Base-by-base conservation (phyloP, 2,797 vertebrate species). In the Epinephelus awoara region DNA sequence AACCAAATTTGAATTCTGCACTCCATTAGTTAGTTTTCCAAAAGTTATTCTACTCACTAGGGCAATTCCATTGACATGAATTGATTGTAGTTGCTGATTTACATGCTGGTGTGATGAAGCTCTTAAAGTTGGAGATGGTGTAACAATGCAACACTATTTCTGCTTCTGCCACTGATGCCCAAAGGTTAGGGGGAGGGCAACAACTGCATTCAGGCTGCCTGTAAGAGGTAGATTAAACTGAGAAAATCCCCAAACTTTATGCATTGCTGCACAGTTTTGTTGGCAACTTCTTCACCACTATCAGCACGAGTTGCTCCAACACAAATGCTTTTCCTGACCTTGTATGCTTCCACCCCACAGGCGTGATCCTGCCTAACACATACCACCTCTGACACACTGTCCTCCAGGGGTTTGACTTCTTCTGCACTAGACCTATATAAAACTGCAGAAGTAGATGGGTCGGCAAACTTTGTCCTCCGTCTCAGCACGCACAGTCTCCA, bases 401-500 rank as follows among this genome's bases (percentile, higher is more conserved):
- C 90, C 89, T 91, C 85, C 42, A 15, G 85, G 69, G 90, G 72
- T 78, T 87, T 82, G 76, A 81, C 87, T 85, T 85, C 81, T 57
- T 81, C 65, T 75, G 81, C 85, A 87, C 72, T 25, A 80, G 79
- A 89, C 87, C 85, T 90, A 85, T 67, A 88, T 89, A 89, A 78
- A 91, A 76, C 67, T 64, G 69, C 71, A 88, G 87, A 88, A 85
- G 93, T 82, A 82, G 85, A 90, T 47, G 73, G 84, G 88, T 91
- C 56, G 66, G 77, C 34, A 88, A 89, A 93, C 79, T 84, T 80
- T 88, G 83, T 86, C 74, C 83, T 89, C 69, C 51, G n/a, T 72
- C 80, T 78, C 44, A 4, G 54, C 69, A 49, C 3, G 21, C 75
- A 67, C 56, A 42, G 52, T 77, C 69, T 76, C 38, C 57, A 40